Evolutionary conservation across 2,888 invertebrate genomes (phyloP).

Genomic region (Ennomos fuscantarius): DNA sequence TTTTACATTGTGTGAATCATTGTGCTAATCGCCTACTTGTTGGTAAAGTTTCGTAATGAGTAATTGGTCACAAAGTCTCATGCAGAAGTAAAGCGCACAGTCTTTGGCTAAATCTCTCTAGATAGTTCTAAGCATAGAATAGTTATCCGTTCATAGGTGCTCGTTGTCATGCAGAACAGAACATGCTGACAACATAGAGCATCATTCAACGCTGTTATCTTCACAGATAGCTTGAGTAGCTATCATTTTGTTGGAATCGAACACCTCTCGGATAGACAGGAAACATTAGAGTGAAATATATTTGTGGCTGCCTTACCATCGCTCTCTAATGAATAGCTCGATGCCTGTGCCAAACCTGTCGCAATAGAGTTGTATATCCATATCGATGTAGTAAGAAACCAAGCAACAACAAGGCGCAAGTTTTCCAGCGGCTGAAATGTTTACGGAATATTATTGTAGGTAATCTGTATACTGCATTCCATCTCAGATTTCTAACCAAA

Average conservation of each 20-base stretch:
- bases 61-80: constrained; percentile 29
- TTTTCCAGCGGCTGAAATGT: constrained; percentile 85
- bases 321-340: constrained; percentile 69
- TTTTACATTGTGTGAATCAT: constrained; percentile 4
- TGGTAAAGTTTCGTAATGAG: constrained; percentile 19
- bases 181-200: constrained; percentile 76
- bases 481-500: no score
- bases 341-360: constrained; percentile 77
- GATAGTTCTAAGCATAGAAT: constrained; percentile 38
- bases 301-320: constrained; percentile 63
- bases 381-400: constrained; percentile 84
- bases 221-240: constrained; percentile 16
- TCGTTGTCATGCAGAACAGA: constrained; percentile 74
- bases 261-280: background rate
- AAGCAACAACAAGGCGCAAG: constrained; percentile 82
- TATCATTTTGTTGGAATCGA: background rate
- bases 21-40: constrained; percentile 15
- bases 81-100: constrained; percentile 40
- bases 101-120: constrained; percentile 35
- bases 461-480: background rate
- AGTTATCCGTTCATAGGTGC: constrained; percentile 42
- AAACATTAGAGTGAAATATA: constrained; percentile 6
- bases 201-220: constrained; percentile 51
- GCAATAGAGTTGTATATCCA: constrained; percentile 85
- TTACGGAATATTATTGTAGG: background rate